Percentiles rank a stretch among this genome's conserved stretches.
These are phyloP conservation scores for Leptoteleia sp. DNA, from an alignment of 1,140 invertebrate genomes.

Conservation along the genomic window DNA sequence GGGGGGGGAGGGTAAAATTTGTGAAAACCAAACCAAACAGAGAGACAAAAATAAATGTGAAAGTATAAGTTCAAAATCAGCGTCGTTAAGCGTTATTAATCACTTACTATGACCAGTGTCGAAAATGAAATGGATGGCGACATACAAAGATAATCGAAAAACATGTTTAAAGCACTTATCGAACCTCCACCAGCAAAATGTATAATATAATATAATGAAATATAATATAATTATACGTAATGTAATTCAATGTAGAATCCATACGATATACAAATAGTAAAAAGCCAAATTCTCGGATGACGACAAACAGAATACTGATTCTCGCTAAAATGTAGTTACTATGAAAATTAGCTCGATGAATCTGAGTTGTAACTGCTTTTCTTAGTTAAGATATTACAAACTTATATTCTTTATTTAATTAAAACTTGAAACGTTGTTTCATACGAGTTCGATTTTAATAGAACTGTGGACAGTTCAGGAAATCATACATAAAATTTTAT, in stretches of 20 bases:
- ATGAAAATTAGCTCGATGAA: conserved; percentile 10
- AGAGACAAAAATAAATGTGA: conserved; percentile 18
- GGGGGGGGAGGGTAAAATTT: no score
- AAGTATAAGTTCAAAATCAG: conserved; percentile 23
- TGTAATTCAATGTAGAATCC: conserved; percentile 51
- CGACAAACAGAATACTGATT: conserved; percentile 50
- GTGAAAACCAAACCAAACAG: conserved; percentile 5
- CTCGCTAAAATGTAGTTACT: conserved; percentile 46
- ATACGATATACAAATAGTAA: conserved; percentile 57
- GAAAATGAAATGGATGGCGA: conserved; percentile 49
- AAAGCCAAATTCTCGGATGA: conserved; percentile 49
- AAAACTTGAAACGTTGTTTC: neutral
- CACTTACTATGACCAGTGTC: conserved; percentile 30
- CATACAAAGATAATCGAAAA: conserved; percentile 47
- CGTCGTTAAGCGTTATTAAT: conserved; percentile 37
- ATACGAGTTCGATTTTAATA: no score
- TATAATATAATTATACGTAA: conserved; percentile 54
- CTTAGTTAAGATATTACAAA: no score
- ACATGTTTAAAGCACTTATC: conserved; percentile 60
- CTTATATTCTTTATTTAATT: no score
- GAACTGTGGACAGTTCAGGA: no score
- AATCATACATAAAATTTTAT: no score
- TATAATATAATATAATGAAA: conserved; percentile 48
- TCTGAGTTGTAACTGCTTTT: conserved; percentile 18
- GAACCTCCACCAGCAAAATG: conserved; percentile 59